These are phyloP conservation scores for Yponomeuta sedellus DNA, from an alignment of 2,888 invertebrate species.

Conservation along the genomic window DNA sequence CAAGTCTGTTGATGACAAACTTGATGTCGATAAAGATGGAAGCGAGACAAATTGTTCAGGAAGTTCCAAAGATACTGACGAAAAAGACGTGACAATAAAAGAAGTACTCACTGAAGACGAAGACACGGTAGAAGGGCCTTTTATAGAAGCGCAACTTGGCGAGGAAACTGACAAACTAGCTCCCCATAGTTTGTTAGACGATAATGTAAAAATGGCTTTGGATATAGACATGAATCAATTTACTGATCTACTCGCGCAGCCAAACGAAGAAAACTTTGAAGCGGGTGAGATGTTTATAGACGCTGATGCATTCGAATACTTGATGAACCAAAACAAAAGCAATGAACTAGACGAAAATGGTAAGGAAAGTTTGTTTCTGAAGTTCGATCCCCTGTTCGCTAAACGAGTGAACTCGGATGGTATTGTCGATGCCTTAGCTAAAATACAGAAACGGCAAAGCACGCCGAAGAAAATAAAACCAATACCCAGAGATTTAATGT, in stretches of 20 bases:
- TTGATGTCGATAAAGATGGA: neutral
- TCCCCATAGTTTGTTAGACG: conserved; percentile 27
- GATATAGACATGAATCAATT: conserved; percentile 48
- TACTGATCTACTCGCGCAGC: conserved; percentile 38
- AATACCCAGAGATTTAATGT: conserved; percentile 22
- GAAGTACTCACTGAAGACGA: conserved; percentile 64
- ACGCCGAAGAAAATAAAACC: conserved; percentile 45
- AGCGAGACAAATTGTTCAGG: conserved; percentile 32
- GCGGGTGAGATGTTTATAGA: conserved; percentile 60
- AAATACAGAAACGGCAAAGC: conserved; percentile 48
- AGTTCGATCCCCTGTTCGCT: conserved; percentile 67
- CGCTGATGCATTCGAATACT: conserved; percentile 63
- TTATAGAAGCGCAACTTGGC: conserved; percentile 45
- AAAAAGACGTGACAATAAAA: conserved; percentile 40
- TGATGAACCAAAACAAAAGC: conserved; percentile 58
- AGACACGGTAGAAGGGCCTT: conserved; percentile 65
- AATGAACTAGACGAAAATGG: conserved; percentile 57
- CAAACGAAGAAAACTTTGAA: conserved; percentile 40
- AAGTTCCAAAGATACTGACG: conserved; percentile 38
- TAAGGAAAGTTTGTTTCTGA: conserved; percentile 66
- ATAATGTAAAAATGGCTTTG: conserved; percentile 34
- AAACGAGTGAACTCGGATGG: conserved; percentile 56
- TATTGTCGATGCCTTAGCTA: conserved; percentile 45
- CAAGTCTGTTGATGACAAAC: neutral
- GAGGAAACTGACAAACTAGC: neutral